Conservation (phyloP, 2,797 vertebrate species). For the Nyctalus aviator region DNA sequence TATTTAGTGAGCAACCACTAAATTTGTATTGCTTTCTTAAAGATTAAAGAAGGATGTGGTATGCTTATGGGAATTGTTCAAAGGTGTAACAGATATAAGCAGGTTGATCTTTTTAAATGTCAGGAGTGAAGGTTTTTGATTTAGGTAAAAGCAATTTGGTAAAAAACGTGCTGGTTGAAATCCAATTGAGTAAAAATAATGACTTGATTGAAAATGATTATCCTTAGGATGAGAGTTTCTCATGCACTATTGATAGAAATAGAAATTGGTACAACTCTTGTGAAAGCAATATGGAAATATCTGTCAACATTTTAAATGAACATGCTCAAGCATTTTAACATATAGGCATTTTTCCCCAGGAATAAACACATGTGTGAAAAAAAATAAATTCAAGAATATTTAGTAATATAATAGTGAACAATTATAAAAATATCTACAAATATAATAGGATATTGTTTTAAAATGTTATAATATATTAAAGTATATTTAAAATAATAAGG, state of each 20-base stretch:
- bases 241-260: not conserved
- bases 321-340: not conserved
- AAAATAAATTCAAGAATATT: conserved; percentile 1
- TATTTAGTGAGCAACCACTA: not conserved
- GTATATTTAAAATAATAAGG: not conserved
- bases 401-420: not conserved
- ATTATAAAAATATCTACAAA: not conserved
- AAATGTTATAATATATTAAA: not conserved
- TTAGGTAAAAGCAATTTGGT: conserved; percentile 25
- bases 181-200: conserved; percentile 5
- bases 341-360: not conserved
- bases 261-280: conserved; percentile 4
- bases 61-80: not conserved
- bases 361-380: not conserved
- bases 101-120: not conserved
- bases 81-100: not conserved
- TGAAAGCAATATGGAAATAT: not conserved
- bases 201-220: conserved; percentile 1
- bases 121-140: not conserved
- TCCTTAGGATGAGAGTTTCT: conserved; percentile 1
- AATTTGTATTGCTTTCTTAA: not conserved
- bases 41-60: not conserved
- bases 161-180: conserved; percentile 23
- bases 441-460: not conserved
- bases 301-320: conserved; percentile 39